phyloP scores from a whole-genome alignment of 2,113 vertebrate genomes.

The Panthera uncia region DNA sequence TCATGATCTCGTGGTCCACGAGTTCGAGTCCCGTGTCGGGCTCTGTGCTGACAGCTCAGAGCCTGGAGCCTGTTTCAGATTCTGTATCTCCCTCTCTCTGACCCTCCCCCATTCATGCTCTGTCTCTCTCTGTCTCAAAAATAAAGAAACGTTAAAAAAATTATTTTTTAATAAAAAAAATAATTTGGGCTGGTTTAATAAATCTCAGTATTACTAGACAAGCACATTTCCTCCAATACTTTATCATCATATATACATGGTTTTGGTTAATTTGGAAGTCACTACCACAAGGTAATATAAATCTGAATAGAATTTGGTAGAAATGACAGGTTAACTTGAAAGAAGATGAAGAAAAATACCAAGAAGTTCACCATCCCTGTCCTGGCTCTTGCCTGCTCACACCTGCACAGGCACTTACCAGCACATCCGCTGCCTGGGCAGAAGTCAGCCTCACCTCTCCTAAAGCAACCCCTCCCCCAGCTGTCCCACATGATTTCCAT shows the following conservation, averaged over 20 bases:
- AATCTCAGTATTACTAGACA: not conserved
- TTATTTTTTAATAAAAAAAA: too few relatives aligned
- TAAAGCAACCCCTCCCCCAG: too few relatives aligned
- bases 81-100: too few relatives aligned
- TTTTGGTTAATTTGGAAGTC: not conserved
- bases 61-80: too few relatives aligned
- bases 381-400: not conserved
- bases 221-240: not conserved
- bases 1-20: too few relatives aligned
- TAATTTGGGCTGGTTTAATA: not conserved
- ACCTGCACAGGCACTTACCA: not conserved
- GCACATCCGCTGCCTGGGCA: fast-evolving
- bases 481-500: not conserved
- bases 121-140: too few relatives aligned
- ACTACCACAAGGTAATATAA: not conserved
- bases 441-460: not conserved
- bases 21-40: fast-evolving
- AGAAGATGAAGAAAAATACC: not conserved
- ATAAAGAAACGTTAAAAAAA: too few relatives aligned
- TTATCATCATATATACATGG: not conserved
- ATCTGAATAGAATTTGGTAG: not conserved
- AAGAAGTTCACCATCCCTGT: not conserved
- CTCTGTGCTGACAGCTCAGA: too few relatives aligned
- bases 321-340: not conserved
- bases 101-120: too few relatives aligned